These are phyloP conservation scores for Copidosoma floridanum DNA, from an alignment of 1,140 invertebrate species.

Conservation along the genomic window DNA sequence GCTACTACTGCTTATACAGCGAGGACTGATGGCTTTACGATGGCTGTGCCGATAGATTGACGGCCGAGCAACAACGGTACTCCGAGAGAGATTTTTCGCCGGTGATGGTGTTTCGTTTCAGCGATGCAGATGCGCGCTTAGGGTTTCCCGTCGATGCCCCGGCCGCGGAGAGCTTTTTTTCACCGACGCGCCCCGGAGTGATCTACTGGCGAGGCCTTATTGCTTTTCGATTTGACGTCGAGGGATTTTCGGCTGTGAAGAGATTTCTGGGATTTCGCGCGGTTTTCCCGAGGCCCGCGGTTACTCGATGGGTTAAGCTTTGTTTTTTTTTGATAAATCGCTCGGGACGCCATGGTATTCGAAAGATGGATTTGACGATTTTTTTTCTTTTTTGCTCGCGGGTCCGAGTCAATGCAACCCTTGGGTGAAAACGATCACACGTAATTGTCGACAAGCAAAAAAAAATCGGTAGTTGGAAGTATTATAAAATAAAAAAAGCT, in stretches of 20 bases:
- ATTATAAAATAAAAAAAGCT: too few relatives aligned
- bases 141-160: background rate
- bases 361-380: background rate
- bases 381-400: background rate
- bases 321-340: background rate
- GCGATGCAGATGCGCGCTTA: too few relatives aligned
- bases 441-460: too few relatives aligned
- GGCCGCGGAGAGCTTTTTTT: slow-evolving; percentile 39
- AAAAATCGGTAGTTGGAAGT: too few relatives aligned
- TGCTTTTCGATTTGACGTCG: slow-evolving; percentile 18
- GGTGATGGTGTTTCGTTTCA: too few relatives aligned
- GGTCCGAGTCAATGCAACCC: too few relatives aligned
- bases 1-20: background rate
- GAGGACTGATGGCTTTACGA: slow-evolving; percentile 46
- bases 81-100: background rate
- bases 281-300: slow-evolving; percentile 27
- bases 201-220: slow-evolving; percentile 23
- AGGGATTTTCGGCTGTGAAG: too few relatives aligned
- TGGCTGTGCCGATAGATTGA: slow-evolving; percentile 48
- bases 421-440: too few relatives aligned
- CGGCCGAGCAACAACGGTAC: slow-evolving; percentile 40
- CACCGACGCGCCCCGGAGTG: slow-evolving; percentile 34
- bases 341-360: background rate
- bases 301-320: background rate
- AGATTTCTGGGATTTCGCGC: slow-evolving; percentile 33